phyloP scores from a whole-genome alignment of 1,140 invertebrate genomes.

The Stegodyphus mimosarum region DNA sequence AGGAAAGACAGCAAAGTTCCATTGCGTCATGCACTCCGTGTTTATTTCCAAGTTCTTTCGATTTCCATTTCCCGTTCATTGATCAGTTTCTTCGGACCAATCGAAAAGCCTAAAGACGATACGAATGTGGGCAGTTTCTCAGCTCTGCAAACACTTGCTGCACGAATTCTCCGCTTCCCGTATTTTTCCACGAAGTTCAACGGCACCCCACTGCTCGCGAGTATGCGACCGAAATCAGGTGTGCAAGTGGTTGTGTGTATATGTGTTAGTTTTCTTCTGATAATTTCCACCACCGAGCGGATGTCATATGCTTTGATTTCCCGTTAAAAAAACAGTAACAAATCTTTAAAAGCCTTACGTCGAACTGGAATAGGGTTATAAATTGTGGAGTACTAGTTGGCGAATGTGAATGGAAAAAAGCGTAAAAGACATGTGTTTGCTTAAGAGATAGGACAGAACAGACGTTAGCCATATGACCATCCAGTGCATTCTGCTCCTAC shows the following conservation, averaged over 20 bases:
- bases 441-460: too few species aligned
- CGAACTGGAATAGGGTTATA: too few species aligned
- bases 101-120: background rate
- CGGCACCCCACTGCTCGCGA: background rate
- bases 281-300: background rate
- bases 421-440: too few species aligned
- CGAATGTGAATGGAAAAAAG: too few species aligned
- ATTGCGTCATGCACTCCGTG: too few species aligned
- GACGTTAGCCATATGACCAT: too few species aligned
- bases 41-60: too few species aligned
- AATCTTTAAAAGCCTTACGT: too few species aligned
- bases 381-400: too few species aligned
- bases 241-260: constrained; percentile 1
- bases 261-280: background rate
- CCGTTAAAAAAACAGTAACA: background rate
- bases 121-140: background rate
- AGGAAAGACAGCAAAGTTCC: too few species aligned
- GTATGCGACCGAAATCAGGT: too few species aligned
- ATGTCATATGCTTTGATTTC: background rate
- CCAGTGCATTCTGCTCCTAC: too few species aligned
- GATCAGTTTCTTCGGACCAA: constrained; percentile 46
- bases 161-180: constrained; percentile 8
- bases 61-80: constrained; percentile 13
- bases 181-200: constrained; percentile 50
- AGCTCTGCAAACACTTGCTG: constrained; percentile 44